Evolutionary conservation across 2,888 invertebrate species (phyloP).

Genomic region (Volucella inanis): DNA sequence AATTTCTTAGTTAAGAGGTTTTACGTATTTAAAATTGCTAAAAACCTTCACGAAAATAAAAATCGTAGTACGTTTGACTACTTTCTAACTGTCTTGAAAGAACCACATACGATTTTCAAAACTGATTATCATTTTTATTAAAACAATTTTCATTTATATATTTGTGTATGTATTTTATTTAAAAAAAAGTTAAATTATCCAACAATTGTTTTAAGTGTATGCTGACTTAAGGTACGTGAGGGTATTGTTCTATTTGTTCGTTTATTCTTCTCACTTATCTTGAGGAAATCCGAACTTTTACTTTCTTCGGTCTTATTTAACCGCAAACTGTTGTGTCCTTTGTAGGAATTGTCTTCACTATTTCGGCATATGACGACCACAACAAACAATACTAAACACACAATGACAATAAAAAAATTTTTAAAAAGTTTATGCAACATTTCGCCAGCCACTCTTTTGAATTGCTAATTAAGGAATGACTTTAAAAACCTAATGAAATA

Average conservation of each 20-base stretch:
- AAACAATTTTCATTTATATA: no score
- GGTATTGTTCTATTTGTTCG: background rate
- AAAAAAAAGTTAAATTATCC: background rate
- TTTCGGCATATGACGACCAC: background rate
- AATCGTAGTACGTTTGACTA: no score
- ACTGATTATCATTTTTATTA: no score
- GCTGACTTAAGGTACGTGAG: background rate
- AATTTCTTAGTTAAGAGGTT: no score
- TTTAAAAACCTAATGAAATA: background rate
- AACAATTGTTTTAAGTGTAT: constrained; percentile 14
- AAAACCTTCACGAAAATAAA: no score
- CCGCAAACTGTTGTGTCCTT: background rate
- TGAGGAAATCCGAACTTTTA: no score
- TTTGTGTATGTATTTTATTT: no score
- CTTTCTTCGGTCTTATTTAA: no score
- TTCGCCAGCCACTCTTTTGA: background rate
- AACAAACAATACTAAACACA: background rate
- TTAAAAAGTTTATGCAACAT: constrained; percentile 10
- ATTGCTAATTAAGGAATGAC: constrained; percentile 6
- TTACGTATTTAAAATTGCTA: no score
- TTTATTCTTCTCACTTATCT: background rate
- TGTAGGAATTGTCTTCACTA: background rate
- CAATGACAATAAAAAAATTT: background rate
- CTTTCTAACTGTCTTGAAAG: no score
- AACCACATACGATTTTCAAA: no score